A percentile compares a stretch with the other conserved stretches of the same genome.
Evolutionary conservation across 2,888 invertebrate species (phyloP).

Genomic region (Seira ritae): DNA sequence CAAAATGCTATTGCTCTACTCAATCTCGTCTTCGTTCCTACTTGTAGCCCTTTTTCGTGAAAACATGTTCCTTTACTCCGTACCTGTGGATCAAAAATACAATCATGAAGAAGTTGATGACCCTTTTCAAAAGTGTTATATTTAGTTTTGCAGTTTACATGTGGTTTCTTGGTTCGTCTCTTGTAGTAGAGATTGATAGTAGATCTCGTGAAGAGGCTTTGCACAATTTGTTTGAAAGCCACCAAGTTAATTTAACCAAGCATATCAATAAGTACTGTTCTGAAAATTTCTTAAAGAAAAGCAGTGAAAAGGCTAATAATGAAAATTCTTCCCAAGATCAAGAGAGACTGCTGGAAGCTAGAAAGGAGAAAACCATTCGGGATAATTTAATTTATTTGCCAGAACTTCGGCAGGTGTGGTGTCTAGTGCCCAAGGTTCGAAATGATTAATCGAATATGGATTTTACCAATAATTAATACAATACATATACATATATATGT

Average conservation of each 20-base stretch:
- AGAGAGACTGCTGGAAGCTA: constrained; percentile 28
- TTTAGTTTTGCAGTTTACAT: constrained; percentile 45
- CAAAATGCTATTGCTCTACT: too few species aligned
- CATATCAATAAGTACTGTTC: constrained; percentile 12
- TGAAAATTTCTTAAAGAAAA: constrained; percentile 1
- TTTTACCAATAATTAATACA: neutral
- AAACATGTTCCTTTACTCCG: too few species aligned
- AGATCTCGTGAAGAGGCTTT: neutral
- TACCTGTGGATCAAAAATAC: too few species aligned
- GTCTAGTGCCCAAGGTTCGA: constrained; percentile 71
- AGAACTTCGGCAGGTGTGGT: constrained; percentile 71
- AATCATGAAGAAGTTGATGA: constrained; percentile 52
- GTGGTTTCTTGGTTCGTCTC: constrained; percentile 63
- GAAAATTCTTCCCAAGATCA: too few species aligned
- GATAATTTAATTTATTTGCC: constrained; percentile 69
- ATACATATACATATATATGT: neutral
- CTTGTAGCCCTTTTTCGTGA: too few species aligned
- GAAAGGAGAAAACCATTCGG: constrained; percentile 52
- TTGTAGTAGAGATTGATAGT: constrained; percentile 58
- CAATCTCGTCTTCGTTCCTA: too few species aligned
- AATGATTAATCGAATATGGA: neutral
- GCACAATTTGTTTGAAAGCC: neutral
- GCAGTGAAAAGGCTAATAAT: neutral
- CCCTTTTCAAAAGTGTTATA: constrained; percentile 36
- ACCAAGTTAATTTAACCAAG: neutral